Evolutionary conservation across 2,888 invertebrate genomes (phyloP).

Genomic region (Metalampra italica): DNA sequence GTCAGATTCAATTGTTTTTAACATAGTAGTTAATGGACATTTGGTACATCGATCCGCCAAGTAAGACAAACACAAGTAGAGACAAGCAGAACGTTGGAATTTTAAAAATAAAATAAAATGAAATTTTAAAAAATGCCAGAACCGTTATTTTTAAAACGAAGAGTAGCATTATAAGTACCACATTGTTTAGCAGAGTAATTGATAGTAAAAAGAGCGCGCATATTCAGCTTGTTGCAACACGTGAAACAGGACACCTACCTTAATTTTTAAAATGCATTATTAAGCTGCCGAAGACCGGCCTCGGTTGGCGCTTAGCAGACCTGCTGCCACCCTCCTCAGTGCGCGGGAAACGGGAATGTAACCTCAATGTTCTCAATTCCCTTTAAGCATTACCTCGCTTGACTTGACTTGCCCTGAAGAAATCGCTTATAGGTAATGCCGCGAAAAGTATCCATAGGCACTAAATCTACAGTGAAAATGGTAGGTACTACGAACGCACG

Average conservation of each 20-base stretch:
- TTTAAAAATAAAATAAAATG: too few species aligned
- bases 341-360: constrained; percentile 57
- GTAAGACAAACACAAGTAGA: too few species aligned
- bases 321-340: constrained; percentile 26
- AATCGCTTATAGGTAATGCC: background rate
- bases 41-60: too few species aligned
- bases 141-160: too few species aligned
- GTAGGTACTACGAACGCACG: too few species aligned
- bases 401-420: background rate
- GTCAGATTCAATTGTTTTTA: background rate
- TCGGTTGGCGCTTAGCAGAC: constrained; percentile 26
- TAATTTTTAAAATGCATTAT: constrained; percentile 3
- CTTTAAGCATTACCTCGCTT: background rate
- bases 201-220: constrained; percentile 4
- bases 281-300: constrained; percentile 1
- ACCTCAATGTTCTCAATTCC: constrained; percentile 23
- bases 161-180: too few species aligned
- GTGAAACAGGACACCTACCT: background rate
- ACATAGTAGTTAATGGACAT: background rate
- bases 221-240: constrained; percentile 1
- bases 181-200: too few species aligned
- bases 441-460: background rate
- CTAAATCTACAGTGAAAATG: background rate
- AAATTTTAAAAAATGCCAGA: too few species aligned
- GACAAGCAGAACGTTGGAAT: too few species aligned